Conservation (phyloP, 2,888 invertebrate species). For the Cheilosia pagana region DNA sequence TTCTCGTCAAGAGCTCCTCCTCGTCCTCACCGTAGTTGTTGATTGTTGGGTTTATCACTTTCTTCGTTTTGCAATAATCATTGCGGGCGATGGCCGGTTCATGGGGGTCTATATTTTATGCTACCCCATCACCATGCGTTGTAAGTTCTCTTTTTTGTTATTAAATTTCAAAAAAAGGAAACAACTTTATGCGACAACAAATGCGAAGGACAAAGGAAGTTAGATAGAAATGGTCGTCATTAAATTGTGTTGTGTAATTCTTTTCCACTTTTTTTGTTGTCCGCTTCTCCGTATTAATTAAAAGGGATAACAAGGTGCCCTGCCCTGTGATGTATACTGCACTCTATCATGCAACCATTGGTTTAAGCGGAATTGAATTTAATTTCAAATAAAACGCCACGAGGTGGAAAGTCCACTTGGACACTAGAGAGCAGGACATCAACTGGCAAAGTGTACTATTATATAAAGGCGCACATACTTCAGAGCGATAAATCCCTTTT, state of each 20-base stretch:
- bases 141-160: constrained; percentile 59
- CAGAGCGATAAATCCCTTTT: constrained; percentile 56
- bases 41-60: constrained; percentile 64
- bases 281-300: constrained; percentile 62
- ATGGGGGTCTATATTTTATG: constrained; percentile 35
- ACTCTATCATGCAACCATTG: constrained; percentile 63
- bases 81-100: constrained; percentile 27
- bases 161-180: constrained; percentile 47
- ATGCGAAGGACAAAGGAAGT: constrained; percentile 58
- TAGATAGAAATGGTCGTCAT: constrained; percentile 62
- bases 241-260: constrained; percentile 45
- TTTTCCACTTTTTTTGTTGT: too few relatives aligned
- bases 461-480: constrained; percentile 31
- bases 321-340: constrained; percentile 40
- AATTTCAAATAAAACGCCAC: constrained; percentile 39
- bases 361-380: constrained; percentile 62
- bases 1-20: constrained; percentile 37
- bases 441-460: neutral
- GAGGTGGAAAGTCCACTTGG: constrained; percentile 14
- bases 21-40: constrained; percentile 8
- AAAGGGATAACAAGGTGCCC: constrained; percentile 61
- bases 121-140: constrained; percentile 5
- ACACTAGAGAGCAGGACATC: constrained; percentile 23
- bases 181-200: constrained; percentile 55
- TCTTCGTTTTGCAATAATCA: constrained; percentile 62